phyloP scores from a whole-genome alignment of 2,797 vertebrate species.

The Anguilla anguilla region DNA sequence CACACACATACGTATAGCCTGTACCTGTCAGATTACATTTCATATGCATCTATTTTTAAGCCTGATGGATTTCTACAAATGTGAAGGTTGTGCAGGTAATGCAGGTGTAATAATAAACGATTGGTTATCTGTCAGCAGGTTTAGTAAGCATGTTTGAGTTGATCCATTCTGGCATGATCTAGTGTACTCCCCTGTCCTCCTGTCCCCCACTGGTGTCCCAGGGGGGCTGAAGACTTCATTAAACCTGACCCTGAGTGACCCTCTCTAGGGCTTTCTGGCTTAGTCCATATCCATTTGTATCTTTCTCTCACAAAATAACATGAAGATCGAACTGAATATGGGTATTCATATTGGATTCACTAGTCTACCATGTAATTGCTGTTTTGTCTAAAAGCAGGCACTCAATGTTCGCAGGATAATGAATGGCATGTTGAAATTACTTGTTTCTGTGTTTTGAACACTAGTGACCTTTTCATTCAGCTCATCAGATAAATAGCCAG shows the following conservation, averaged over 20 bases:
- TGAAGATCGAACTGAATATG: background rate
- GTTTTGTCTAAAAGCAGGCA: too few species aligned
- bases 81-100: constrained; percentile 33
- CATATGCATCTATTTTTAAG: background rate
- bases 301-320: background rate
- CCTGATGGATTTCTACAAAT: background rate
- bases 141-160: constrained; percentile 28
- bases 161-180: background rate
- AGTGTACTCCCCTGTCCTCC: background rate
- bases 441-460: background rate
- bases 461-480: background rate
- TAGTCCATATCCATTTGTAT: background rate
- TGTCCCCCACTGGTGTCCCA: background rate
- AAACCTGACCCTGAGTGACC: constrained; percentile 16
- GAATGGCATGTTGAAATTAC: background rate
- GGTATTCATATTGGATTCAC: background rate
- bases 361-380: too few species aligned
- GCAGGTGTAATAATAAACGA: constrained; percentile 41
- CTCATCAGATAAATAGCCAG: background rate
- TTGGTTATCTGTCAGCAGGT: constrained; percentile 44
- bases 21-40: background rate
- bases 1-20: background rate
- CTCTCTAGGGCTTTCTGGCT: background rate
- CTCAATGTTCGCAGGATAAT: background rate
- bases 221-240: background rate